Evolutionary conservation across 2,797 vertebrate species (phyloP).

Genomic region (Peromyscus melanophrys): DNA sequence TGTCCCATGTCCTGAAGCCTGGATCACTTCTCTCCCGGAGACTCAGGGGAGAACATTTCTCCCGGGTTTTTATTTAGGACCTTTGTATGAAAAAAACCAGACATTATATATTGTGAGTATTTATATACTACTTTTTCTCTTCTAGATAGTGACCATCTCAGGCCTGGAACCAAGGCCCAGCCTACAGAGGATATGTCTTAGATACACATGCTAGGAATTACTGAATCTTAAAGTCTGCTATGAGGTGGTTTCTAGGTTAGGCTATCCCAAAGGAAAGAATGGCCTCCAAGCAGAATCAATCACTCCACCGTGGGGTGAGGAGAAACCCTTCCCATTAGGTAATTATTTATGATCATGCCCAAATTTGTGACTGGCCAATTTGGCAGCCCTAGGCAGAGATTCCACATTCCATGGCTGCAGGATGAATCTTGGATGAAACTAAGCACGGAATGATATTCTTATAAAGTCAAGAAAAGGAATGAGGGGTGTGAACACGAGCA

Average conservation of each 20-base stretch:
- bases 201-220: neutral
- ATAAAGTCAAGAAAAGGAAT: neutral
- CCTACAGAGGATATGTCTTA: neutral
- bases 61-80: neutral
- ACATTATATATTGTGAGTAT: neutral
- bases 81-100: neutral
- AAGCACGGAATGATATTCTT: neutral
- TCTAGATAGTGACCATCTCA: neutral
- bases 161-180: neutral
- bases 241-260: neutral
- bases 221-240: neutral
- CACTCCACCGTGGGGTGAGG: neutral
- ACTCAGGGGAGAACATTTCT: neutral
- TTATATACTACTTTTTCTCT: slow-evolving; percentile 6
- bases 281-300: neutral
- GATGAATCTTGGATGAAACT: neutral
- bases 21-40: neutral
- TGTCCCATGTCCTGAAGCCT: neutral
- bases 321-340: neutral
- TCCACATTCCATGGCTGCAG: neutral
- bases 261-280: neutral
- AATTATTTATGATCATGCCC: neutral
- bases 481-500: neutral
- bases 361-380: neutral
- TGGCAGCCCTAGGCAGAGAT: neutral